Conservation (phyloP, 2,113 vertebrate species). For the Garra rufa region DNA sequence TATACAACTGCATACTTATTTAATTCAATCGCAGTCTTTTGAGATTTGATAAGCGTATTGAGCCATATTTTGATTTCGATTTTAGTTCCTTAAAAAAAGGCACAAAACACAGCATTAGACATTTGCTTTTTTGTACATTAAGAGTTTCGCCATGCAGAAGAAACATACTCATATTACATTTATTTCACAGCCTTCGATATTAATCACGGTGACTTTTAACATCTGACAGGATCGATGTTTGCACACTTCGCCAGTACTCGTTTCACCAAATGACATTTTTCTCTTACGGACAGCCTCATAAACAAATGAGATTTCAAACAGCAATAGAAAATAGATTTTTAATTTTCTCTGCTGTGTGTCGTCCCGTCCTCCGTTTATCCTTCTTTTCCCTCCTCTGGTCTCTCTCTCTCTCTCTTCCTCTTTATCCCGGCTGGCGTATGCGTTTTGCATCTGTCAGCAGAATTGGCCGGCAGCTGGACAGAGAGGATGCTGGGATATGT, state of each 20-base stretch:
- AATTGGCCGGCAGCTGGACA: slow-evolving; percentile 98
- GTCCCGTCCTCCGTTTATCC: slow-evolving; percentile 42
- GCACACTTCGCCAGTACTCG: neutral
- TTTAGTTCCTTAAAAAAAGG: neutral
- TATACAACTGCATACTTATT: no score
- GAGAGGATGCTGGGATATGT: slow-evolving; percentile 92
- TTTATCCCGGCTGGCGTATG: slow-evolving; percentile 57
- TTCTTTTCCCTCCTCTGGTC: slow-evolving; percentile 42
- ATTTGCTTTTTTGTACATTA: neutral
- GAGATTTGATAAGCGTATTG: neutral
- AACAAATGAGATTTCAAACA: slow-evolving; percentile 47
- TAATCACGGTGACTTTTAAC: neutral
- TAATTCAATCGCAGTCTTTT: neutral
- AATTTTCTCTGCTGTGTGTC: slow-evolving; percentile 68
- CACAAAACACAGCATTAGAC: neutral
- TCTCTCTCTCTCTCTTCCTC: slow-evolving; percentile 21
- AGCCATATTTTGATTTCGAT: neutral
- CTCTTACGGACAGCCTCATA: neutral
- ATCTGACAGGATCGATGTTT: slow-evolving; percentile 9
- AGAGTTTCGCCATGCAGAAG: neutral
- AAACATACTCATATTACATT: neutral
- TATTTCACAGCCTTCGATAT: slow-evolving; percentile 5
- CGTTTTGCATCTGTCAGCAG: slow-evolving; percentile 96
- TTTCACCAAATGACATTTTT: slow-evolving; percentile 27
- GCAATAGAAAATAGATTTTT: slow-evolving; percentile 77